phyloP scores from a whole-genome alignment of 2,113 vertebrate species.

The Oxyura jamaicensis region DNA sequence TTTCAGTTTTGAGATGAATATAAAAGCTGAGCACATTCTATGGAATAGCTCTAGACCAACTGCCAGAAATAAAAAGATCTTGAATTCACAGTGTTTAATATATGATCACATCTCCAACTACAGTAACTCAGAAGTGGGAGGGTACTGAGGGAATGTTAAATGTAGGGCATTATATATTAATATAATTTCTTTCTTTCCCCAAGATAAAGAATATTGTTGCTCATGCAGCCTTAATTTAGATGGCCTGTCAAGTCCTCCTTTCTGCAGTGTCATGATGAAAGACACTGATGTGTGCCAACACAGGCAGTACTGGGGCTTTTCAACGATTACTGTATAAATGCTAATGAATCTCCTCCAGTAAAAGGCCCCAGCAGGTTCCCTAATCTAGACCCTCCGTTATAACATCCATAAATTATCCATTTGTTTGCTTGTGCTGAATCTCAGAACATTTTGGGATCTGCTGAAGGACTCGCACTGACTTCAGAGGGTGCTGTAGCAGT shows the following conservation, averaged over 20 bases:
- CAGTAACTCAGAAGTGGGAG: constrained; percentile 42
- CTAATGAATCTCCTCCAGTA: not conserved
- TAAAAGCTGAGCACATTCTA: not conserved
- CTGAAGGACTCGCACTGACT: not conserved
- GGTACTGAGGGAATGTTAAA: constrained; percentile 64
- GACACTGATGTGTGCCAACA: constrained; percentile 23
- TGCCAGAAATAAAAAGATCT: not conserved
- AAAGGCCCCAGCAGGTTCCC: not conserved
- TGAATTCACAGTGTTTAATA: constrained; percentile 16
- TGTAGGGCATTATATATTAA: constrained; percentile 39
- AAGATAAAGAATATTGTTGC: constrained; percentile 38
- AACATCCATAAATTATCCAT: not conserved
- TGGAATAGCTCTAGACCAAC: not conserved
- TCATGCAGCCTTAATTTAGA: not conserved
- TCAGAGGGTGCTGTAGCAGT: not conserved
- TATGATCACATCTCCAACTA: constrained; percentile 6
- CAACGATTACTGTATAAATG: not conserved
- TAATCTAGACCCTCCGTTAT: not conserved
- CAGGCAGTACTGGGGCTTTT: not conserved
- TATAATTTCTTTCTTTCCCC: constrained; percentile 50
- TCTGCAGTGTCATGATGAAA: constrained; percentile 43
- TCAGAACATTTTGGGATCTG: not conserved
- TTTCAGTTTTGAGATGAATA: constrained; percentile 16
- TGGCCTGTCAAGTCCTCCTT: constrained; percentile 18
- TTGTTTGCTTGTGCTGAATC: not conserved